phyloP scores from a whole-genome alignment of 37 sponge, comb jelly and placozoan species.

The Diacarnus erythraeanus region DNA sequence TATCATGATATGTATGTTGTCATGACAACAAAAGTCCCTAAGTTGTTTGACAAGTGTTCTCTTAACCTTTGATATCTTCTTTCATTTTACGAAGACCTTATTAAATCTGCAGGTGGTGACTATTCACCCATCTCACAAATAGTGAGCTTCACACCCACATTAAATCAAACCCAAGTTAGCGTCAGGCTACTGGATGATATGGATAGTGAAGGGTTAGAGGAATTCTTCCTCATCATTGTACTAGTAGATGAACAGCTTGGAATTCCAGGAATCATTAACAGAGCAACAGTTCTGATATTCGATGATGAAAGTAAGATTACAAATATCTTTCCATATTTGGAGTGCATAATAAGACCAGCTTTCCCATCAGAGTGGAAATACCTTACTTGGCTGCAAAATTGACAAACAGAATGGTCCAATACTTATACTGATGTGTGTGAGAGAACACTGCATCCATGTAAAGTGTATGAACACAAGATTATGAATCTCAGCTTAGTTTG shows the following conservation, averaged over 20 bases:
- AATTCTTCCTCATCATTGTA: background rate
- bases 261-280: background rate
- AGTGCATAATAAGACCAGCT: background rate
- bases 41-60: background rate
- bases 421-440: too few species aligned
- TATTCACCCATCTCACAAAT: constrained; percentile 2
- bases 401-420: too few species aligned
- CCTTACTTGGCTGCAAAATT: too few species aligned
- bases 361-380: too few species aligned
- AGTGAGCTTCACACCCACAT: constrained; percentile 11
- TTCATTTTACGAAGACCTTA: too few species aligned
- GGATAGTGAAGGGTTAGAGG: constrained; percentile 16
- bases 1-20: too few species aligned
- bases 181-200: constrained; percentile 7
- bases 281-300: background rate
- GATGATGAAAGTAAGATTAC: constrained; percentile 17
- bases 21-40: too few species aligned
- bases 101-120: constrained; percentile 5
- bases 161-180: background rate
- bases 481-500: too few species aligned
- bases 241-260: constrained; percentile 15
- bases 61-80: background rate
- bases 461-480: too few species aligned
- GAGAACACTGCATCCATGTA: too few species aligned
- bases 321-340: too few species aligned